phyloP scores from a whole-genome alignment of 2,888 invertebrate genomes.

The Blomia tropicalis region DNA sequence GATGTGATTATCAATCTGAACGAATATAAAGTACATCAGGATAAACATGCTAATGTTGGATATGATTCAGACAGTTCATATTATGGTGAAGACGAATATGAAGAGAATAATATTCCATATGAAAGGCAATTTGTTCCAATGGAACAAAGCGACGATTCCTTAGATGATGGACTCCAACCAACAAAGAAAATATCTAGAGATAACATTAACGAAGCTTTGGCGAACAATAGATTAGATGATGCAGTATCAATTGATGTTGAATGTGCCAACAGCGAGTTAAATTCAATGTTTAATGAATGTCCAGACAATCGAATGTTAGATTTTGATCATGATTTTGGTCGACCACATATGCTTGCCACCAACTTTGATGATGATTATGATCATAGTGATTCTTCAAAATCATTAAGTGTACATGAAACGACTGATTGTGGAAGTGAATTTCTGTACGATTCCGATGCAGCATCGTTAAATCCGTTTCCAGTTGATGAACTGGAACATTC shows the following conservation, averaged over 20 bases:
- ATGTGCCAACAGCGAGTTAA: slow-evolving; percentile 69
- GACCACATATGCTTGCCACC: neutral
- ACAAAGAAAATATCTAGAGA: neutral
- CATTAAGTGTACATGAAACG: slow-evolving; percentile 12
- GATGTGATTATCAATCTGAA: neutral
- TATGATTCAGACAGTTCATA: slow-evolving; percentile 9
- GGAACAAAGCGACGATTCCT: slow-evolving; percentile 3
- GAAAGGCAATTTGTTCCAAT: neutral
- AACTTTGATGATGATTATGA: neutral
- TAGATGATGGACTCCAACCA: neutral
- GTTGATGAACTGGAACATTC: neutral
- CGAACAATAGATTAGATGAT: slow-evolving; percentile 37
- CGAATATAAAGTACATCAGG: neutral
- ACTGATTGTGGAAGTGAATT: slow-evolving; percentile 12
- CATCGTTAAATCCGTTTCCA: neutral
- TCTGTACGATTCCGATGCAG: slow-evolving; percentile 8
- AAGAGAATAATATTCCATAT: neutral
- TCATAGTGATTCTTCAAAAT: neutral
- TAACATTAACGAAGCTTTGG: neutral
- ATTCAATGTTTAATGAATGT: slow-evolving; percentile 37
- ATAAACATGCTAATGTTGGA: neutral
- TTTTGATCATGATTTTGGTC: neutral
- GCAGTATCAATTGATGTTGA: slow-evolving; percentile 74
- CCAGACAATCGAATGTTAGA: neutral
- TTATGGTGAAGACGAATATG: slow-evolving; percentile 8